A percentile compares a stretch with the other conserved stretches of the same genome.
phyloP scores from a whole-genome alignment of 2,113 vertebrate species.

The Natator depressus region DNA sequence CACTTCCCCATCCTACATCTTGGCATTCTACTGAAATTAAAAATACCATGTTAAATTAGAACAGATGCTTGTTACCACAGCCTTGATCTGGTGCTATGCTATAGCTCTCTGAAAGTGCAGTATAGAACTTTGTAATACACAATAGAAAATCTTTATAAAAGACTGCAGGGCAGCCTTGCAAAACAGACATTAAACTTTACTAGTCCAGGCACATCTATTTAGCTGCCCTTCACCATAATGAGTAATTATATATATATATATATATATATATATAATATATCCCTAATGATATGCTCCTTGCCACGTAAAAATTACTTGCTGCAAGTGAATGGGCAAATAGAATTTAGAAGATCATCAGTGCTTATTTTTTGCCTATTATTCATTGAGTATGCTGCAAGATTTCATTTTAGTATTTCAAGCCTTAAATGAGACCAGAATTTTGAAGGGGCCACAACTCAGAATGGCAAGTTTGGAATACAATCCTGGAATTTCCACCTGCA shows the following conservation, averaged over 20 bases:
- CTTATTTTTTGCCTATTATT: constrained; percentile 1
- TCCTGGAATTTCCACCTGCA: not conserved
- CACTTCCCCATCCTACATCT: not conserved
- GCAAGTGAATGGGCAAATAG: not conserved
- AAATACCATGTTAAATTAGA: not conserved
- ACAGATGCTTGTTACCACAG: not conserved
- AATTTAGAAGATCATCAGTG: not conserved
- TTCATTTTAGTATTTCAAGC: constrained; percentile 1
- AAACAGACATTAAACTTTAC: not conserved
- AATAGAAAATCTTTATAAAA: not conserved
- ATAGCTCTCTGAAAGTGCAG: accelerated
- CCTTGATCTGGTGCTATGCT: not conserved
- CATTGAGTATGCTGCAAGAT: not conserved
- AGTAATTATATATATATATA: not conserved
- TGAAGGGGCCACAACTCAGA: not conserved
- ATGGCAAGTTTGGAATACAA: not conserved
- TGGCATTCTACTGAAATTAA: not conserved
- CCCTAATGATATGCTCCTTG: not conserved
- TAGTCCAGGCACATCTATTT: not conserved
- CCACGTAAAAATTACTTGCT: not conserved
- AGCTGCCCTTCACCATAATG: not conserved
- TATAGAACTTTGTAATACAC: not conserved
- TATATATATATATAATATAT: not conserved
- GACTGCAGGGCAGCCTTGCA: not conserved
- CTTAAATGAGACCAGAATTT: not conserved